Base-by-base conservation (phyloP, 2,797 vertebrate genomes). In the Eptatretus atami region DNA sequence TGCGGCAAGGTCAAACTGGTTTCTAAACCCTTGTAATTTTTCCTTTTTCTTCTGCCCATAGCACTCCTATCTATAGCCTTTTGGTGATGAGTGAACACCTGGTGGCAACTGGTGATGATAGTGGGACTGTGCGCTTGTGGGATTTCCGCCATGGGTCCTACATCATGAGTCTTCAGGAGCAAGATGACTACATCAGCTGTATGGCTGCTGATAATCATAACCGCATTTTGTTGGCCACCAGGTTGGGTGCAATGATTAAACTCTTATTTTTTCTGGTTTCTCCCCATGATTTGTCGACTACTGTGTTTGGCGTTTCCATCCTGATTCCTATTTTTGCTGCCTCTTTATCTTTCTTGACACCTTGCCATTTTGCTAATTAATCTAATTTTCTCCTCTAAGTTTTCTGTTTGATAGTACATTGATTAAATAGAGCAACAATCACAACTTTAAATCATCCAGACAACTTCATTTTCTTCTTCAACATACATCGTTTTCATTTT, bases 171-270 rank as follows among this genome's bases (percentile, higher is more conserved):
- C 72, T 82, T 69, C 82, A 76, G 54, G 77, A 92, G 13, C 88
- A 96, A 1, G 82, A 90, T 25, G 90, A 96, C 54, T 96, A 86
- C 69, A 90, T 96, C 69, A 83, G 83, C 2, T 80, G 80, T 64
- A 86, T 95, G 68, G 65, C 77, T 0, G 73, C 86, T 67, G 90
- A 90, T 55, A 71, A 76, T 54, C 77, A 74, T 9, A 83, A 85
- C 73, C 85, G 76, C 72, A 77, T 79, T 67, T 75, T 96, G 0
- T 76, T 96, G 53, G 94, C 84, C 0, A 68, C 86, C 69, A 86
- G 90, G 88, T 93, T 71, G 4, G 0, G 1, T 6, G 1, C 44
- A 31, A 15, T 44, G 4, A 44, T 8, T 44, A 44, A 5, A 44
- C 31, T 44, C 31, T 44, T 44, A 44, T 44, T 44, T 8, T 8